Base-by-base conservation (phyloP, 1,140 invertebrate species). In the Meloidogyne chitwoodi region DNA sequence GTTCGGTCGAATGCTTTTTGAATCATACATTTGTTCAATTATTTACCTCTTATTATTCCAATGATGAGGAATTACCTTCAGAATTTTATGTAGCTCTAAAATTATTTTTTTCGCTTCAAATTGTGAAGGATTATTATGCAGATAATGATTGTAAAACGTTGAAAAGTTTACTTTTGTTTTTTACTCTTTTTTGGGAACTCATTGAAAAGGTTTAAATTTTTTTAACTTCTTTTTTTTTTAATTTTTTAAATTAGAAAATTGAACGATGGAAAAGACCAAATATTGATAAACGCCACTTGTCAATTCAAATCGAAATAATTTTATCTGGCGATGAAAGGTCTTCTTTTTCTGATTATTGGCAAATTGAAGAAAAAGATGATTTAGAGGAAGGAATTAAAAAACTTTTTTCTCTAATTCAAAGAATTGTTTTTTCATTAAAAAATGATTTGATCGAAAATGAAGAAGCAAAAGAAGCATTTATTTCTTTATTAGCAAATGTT, bases 131-230 rank as follows among this genome's bases (percentile, higher is more conserved):
- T n/a, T 38, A 48, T 16, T 63, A n/a, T 34, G 24, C 72, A 8
- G 67, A 80, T 31, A 83, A 83, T 67, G 80, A 83, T 62, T 79
- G 75, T 19, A 26, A 62, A 19, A 68, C 68, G 24, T 31, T 81
- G 26, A 68, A 79, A 68, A 78, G 82, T 83, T 56, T 81, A 22
- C 75, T 66, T 22, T 66, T 68, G 44, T 80, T 83, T 75, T 27
- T 81, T 19, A 24, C 34, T 11, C 29, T 77, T 24, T 16, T 80
- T 10, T 70, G 77, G 73, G 80, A 82, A 14, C 48, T 77, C 27
- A 22, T 80, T 29, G 77, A 78, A 68, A 62, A 74, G 69, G 76
- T 56, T n/a, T 19, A 67, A 12, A 44, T 64, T 81, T 22, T 31
- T 76, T 77, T 31, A 31, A 8, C 4, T 26, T n/a, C 72, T 44